These are phyloP conservation scores for Neolamprologus sp. DNA, from an alignment of 2,113 vertebrate species.

Conservation along the genomic window DNA sequence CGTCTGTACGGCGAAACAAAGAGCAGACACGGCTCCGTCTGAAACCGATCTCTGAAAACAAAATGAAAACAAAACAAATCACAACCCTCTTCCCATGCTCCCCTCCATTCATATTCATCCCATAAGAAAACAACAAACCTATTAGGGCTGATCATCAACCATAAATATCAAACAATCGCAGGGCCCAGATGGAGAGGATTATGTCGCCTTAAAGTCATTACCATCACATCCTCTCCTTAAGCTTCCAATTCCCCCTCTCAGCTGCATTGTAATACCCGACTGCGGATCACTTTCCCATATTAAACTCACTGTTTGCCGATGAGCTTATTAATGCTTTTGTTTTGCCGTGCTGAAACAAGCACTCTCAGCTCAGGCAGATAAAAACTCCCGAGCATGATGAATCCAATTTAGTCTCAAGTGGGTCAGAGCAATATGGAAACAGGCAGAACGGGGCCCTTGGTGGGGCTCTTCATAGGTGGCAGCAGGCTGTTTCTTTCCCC, in stretches of 20 bases:
- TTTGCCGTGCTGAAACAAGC: slow-evolving; percentile 70
- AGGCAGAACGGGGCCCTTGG: background rate
- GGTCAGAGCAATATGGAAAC: background rate
- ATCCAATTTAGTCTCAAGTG: slow-evolving; percentile 37
- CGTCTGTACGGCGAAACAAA: background rate
- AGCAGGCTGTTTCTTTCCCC: slow-evolving; percentile 22
- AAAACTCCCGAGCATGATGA: slow-evolving; percentile 67
- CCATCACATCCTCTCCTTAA: slow-evolving; percentile 84
- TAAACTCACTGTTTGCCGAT: slow-evolving; percentile 76
- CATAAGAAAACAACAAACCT: slow-evolving; percentile 66
- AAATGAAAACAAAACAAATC: slow-evolving; percentile 78
- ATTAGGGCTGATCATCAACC: slow-evolving; percentile 79
- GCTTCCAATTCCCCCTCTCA: slow-evolving; percentile 75
- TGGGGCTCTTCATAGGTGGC: slow-evolving; percentile 60
- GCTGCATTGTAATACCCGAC: slow-evolving; percentile 71
- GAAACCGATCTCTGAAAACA: slow-evolving; percentile 53
- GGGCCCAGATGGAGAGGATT: slow-evolving; percentile 84
- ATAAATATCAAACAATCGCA: slow-evolving; percentile 76
- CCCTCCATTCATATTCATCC: slow-evolving; percentile 56
- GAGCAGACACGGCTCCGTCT: slow-evolving; percentile 15
- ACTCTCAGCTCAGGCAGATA: slow-evolving; percentile 53
- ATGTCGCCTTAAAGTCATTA: slow-evolving; percentile 82
- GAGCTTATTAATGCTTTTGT: slow-evolving; percentile 79
- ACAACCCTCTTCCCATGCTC: slow-evolving; percentile 49
- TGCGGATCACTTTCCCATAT: slow-evolving; percentile 79